Evolutionary conservation across 2,797 vertebrate species (phyloP).

Genomic region (Esox lucius): DNA sequence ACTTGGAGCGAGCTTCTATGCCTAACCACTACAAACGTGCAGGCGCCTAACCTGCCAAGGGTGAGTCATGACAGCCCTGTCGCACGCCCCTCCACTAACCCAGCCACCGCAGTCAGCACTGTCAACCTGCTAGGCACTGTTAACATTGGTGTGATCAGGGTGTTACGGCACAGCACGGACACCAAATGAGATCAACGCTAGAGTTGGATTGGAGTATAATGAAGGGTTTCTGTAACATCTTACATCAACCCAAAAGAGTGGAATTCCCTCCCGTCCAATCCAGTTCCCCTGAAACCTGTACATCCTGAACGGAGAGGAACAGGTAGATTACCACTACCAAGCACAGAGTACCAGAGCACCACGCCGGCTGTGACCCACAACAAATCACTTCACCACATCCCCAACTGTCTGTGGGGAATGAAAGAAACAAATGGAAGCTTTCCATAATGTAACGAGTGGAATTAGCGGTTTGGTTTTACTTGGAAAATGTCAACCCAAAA

Average conservation of each 20-base stretch:
- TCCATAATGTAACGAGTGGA: conserved; percentile 31
- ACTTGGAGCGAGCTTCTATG: too few species aligned
- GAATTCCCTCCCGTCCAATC: not conserved
- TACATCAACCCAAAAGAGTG: not conserved
- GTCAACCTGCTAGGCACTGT: not conserved
- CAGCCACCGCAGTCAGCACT: too few species aligned
- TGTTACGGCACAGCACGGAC: not conserved
- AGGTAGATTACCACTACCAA: not conserved
- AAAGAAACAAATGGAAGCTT: not conserved
- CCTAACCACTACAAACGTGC: too few species aligned
- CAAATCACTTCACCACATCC: conserved; percentile 17
- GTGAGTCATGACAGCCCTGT: too few species aligned
- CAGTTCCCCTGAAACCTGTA: conserved; percentile 13
- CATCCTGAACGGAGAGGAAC: conserved; percentile 19
- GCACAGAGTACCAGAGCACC: conserved; percentile 1
- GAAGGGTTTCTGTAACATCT: not conserved
- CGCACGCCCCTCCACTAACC: too few species aligned
- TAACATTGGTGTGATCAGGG: not conserved
- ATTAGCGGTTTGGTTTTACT: conserved; percentile 24
- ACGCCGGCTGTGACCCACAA: conserved; percentile 15
- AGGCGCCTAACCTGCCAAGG: too few species aligned
- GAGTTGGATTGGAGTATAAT: not conserved
- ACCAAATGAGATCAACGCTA: not conserved
- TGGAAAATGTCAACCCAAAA: not conserved
- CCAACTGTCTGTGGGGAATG: not conserved